These are phyloP conservation scores for Chloroclystis v-ata DNA, from an alignment of 2,888 invertebrate genomes.

Conservation along the genomic window DNA sequence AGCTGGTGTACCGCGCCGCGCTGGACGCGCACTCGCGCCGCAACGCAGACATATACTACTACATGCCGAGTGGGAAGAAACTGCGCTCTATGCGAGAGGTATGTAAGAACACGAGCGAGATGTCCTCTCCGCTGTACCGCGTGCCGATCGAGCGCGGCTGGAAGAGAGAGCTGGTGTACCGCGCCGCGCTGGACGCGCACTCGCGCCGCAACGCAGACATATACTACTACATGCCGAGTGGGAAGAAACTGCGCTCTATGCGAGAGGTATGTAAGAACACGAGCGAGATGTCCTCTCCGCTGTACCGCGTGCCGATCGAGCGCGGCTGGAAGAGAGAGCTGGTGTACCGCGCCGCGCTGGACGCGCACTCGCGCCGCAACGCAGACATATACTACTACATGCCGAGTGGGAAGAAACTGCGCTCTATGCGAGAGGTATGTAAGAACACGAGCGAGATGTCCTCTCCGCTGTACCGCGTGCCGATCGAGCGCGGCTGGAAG, in stretches of 20 bases:
- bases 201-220: no score
- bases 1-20: no score
- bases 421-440: slow-evolving; percentile 14
- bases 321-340: no score
- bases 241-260: slow-evolving; percentile 88
- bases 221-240: slow-evolving; percentile 87
- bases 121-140: no score
- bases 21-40: slow-evolving; percentile 1
- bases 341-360: no score
- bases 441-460: background rate
- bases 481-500: no score
- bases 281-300: no score
- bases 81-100: slow-evolving; percentile 12
- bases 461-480: no score
- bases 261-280: slow-evolving; percentile 77
- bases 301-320: no score
- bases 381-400: slow-evolving; percentile 28
- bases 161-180: no score
- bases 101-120: background rate
- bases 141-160: no score
- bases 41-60: slow-evolving; percentile 25
- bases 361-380: slow-evolving; percentile 3
- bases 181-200: no score
- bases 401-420: slow-evolving; percentile 9
- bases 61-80: slow-evolving; percentile 7